A percentile compares a stretch with the other conserved stretches of the same genome.
These are phyloP conservation scores for Falcaria lacertinaria DNA, from an alignment of 2,888 invertebrate genomes.

Conservation along the genomic window DNA sequence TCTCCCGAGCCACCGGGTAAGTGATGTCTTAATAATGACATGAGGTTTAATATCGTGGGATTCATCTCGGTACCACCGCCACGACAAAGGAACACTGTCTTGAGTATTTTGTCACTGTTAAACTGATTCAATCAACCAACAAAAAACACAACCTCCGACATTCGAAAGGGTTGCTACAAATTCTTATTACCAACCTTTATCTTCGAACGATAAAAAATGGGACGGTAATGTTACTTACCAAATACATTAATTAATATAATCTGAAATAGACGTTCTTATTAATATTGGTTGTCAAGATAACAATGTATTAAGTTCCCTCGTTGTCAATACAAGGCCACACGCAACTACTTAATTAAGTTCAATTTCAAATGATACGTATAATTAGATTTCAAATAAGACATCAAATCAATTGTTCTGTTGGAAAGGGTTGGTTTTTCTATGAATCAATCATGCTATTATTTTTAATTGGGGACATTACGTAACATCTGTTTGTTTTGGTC, in stretches of 20 bases:
- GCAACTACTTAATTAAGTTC: conserved; percentile 40
- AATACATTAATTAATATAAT: conserved; percentile 51
- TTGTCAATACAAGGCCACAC: conserved; percentile 45
- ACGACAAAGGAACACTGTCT: conserved; percentile 65
- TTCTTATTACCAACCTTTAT: conserved; percentile 56
- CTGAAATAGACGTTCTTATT: conserved; percentile 44
- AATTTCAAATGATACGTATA: conserved; percentile 48
- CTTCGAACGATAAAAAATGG: conserved; percentile 51
- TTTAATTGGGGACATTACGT: conserved; percentile 52
- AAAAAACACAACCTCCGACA: conserved; percentile 45
- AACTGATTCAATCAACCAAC: conserved; percentile 67
- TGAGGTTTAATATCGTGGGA: conserved; percentile 70
- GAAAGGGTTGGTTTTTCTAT: conserved; percentile 54
- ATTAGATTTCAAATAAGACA: conserved; percentile 63
- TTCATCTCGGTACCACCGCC: conserved; percentile 57
- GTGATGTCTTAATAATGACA: conserved; percentile 78
- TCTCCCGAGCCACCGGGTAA: conserved; percentile 73
- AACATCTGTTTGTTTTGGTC: conserved; percentile 50
- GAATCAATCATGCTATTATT: conserved; percentile 64
- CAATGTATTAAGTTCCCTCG: conserved; percentile 36
- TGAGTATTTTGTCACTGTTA: conserved; percentile 77
- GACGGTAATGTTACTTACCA: conserved; percentile 32
- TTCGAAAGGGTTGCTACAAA: conserved; percentile 60
- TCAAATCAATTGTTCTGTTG: conserved; percentile 61
- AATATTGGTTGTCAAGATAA: conserved; percentile 57